These are phyloP conservation scores for Pomatorhinus ruficollis DNA, from an alignment of 2,113 vertebrate species.

Conservation along the genomic window DNA sequence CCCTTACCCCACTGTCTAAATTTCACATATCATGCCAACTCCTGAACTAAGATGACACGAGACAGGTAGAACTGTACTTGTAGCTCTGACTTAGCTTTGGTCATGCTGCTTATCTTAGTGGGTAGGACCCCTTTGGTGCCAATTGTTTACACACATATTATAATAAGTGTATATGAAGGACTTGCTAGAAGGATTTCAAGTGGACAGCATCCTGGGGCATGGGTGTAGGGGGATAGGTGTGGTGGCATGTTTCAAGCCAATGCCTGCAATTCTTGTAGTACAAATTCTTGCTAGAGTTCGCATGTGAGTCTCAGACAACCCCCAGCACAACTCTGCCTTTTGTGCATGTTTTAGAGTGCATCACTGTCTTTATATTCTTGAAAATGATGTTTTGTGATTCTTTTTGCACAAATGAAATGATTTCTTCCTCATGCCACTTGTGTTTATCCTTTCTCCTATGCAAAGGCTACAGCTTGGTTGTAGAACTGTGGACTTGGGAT, in stretches of 20 bases:
- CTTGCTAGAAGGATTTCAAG: neutral
- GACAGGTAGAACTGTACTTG: neutral
- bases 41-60: neutral
- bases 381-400: neutral
- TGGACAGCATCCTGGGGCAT: neutral
- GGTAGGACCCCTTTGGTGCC: neutral
- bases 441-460: neutral
- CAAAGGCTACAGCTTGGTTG: neutral
- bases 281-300: neutral
- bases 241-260: neutral
- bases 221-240: neutral
- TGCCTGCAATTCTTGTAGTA: neutral
- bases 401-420: neutral
- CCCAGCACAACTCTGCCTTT: neutral
- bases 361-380: neutral
- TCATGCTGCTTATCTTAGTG: neutral
- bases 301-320: neutral
- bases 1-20: neutral
- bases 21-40: neutral
- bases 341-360: neutral
- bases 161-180: neutral
- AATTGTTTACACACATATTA: neutral
- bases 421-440: neutral
- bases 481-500: neutral
- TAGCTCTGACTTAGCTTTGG: neutral